Percentiles rank a stretch among this genome's conserved stretches.
Evolutionary conservation across 1,140 invertebrate genomes (phyloP).

Genomic region (Monomorium pharaonis): DNA sequence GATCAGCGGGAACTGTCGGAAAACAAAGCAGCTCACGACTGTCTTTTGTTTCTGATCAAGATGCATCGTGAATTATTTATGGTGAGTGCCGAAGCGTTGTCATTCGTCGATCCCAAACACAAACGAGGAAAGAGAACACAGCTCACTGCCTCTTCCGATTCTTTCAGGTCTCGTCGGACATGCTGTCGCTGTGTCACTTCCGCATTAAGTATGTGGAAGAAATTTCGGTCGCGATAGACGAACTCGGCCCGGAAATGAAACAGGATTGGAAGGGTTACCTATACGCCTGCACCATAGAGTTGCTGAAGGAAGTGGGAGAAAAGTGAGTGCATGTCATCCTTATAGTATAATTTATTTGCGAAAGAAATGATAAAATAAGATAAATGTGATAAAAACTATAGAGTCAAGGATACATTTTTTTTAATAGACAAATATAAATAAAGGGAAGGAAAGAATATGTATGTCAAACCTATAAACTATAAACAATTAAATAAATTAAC

Average conservation of each 20-base stretch:
- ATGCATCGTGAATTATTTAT: constrained; percentile 93
- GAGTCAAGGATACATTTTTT: background rate
- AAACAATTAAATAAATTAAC: background rate
- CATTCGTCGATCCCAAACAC: constrained; percentile 56
- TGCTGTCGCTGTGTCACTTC: constrained; percentile 94
- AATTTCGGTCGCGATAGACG: constrained; percentile 90
- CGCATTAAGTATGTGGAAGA: constrained; percentile 95
- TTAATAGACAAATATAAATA: background rate
- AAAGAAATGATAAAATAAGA: background rate
- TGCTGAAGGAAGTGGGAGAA: constrained; percentile 95
- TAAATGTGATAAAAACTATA: background rate
- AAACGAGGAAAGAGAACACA: constrained; percentile 15
- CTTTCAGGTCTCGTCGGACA: constrained; percentile 90
- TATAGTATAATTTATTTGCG: background rate
- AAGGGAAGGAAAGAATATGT: background rate
- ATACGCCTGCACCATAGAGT: constrained; percentile 92
- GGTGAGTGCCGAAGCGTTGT: constrained; percentile 85
- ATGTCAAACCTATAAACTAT: background rate
- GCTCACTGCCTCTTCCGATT: constrained; percentile 45
- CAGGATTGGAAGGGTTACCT: constrained; percentile 93
- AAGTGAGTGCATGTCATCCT: constrained; percentile 86
- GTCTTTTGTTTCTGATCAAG: constrained; percentile 93
- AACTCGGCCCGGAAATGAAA: constrained; percentile 88
- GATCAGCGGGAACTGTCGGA: constrained; percentile 95
- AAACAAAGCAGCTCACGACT: constrained; percentile 96